Conservation (phyloP, 2,888 invertebrate species). For the Timandra comae region DNA sequence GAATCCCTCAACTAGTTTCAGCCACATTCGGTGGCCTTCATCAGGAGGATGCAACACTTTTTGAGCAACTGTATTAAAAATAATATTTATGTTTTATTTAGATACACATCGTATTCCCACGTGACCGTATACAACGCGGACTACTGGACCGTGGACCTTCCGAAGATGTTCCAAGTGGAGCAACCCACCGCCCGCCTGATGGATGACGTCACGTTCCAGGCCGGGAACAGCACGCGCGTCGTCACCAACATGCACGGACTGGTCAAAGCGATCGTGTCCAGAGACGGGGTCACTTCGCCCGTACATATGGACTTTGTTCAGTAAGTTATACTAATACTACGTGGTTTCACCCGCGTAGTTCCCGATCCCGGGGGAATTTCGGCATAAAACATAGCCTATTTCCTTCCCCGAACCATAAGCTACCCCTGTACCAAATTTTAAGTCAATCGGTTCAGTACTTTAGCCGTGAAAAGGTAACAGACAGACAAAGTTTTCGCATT, state of each 20-base stretch:
- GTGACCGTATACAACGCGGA: constrained; percentile 74
- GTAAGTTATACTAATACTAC: constrained; percentile 57
- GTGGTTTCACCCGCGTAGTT: neutral
- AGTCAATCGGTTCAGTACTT: no score
- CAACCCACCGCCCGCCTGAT: constrained; percentile 43
- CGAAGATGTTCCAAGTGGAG: constrained; percentile 61
- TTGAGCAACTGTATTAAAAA: no score
- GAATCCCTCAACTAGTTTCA: no score
- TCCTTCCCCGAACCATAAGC: no score
- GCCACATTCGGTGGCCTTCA: no score
- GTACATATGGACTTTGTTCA: constrained; percentile 87
- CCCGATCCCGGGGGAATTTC: no score
- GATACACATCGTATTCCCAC: constrained; percentile 72
- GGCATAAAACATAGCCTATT: no score
- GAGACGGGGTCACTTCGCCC: constrained; percentile 55
- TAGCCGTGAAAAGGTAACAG: no score
- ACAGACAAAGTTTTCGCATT: no score
- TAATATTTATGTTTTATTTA: no score
- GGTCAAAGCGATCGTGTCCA: constrained; percentile 80
- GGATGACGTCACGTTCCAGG: constrained; percentile 50
- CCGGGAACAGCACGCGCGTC: constrained; percentile 60
- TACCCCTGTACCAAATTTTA: no score
- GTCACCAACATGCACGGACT: constrained; percentile 82
- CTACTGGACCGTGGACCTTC: constrained; percentile 59
- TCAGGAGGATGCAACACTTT: no score